Percentiles rank a stretch among this genome's conserved stretches.
Evolutionary conservation across 2,113 vertebrate species (phyloP).

Genomic region (Eudyptes chrysolophus): DNA sequence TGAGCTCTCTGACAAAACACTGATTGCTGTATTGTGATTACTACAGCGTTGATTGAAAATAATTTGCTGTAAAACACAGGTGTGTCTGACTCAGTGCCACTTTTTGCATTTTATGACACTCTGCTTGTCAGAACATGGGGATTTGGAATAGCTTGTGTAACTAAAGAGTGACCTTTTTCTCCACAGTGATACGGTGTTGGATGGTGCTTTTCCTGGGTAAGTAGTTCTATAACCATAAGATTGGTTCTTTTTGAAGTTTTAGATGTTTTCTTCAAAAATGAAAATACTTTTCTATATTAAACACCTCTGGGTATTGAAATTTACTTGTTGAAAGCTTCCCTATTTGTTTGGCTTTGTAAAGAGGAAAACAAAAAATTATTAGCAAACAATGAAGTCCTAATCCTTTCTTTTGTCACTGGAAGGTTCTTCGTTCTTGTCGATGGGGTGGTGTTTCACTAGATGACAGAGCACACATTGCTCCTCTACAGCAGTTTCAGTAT

Average conservation of each 20-base stretch:
- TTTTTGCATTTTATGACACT: background rate
- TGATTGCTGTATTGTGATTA: background rate
- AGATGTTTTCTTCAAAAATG: background rate
- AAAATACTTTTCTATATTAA: background rate
- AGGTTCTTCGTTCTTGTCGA: background rate
- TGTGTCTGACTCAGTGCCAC: background rate
- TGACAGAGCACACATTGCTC: background rate
- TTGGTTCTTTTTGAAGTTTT: background rate
- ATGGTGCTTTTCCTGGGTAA: background rate
- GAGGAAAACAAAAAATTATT: background rate
- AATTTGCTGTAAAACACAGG: background rate
- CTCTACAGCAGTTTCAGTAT: background rate
- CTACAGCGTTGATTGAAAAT: background rate
- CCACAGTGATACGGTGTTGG: background rate
- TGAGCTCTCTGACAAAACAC: slow-evolving; percentile 7
- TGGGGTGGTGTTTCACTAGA: background rate
- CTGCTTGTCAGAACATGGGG: background rate
- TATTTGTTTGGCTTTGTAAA: background rate
- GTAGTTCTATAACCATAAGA: background rate
- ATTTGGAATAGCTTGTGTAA: background rate
- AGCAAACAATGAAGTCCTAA: background rate
- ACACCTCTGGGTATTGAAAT: background rate
- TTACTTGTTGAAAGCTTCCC: background rate
- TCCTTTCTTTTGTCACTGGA: background rate
- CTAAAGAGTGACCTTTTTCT: background rate